These are phyloP conservation scores for Ephialtes manifestator DNA, from an alignment of 2,888 invertebrate species.

Conservation along the genomic window DNA sequence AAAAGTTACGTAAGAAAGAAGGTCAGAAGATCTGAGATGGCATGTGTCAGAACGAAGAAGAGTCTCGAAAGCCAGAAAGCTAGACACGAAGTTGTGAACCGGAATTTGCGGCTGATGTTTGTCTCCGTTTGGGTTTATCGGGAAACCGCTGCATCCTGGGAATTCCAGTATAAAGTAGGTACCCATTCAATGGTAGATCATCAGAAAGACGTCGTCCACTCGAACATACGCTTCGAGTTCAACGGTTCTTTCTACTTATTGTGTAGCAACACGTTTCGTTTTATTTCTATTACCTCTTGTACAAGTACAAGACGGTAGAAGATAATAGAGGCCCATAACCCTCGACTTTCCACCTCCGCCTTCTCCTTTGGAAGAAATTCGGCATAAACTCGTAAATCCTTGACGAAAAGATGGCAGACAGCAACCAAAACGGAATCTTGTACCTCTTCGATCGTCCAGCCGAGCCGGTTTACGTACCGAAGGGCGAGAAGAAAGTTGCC, in stretches of 20 bases:
- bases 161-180: slow-evolving; percentile 65
- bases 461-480: slow-evolving; percentile 93
- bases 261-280: slow-evolving; percentile 3
- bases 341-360: not conserved
- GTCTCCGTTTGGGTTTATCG: slow-evolving; percentile 60
- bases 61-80: not conserved
- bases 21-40: not conserved
- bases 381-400: not conserved
- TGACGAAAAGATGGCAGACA: slow-evolving; percentile 40
- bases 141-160: slow-evolving; percentile 69
- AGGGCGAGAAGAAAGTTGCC: slow-evolving; percentile 89
- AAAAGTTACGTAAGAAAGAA: not conserved
- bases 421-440: slow-evolving; percentile 75
- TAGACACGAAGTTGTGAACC: slow-evolving; percentile 34
- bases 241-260: not conserved
- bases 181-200: slow-evolving; percentile 38
- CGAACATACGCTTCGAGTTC: slow-evolving; percentile 45
- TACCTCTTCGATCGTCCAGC: slow-evolving; percentile 91
- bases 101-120: slow-evolving; percentile 67
- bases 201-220: slow-evolving; percentile 59
- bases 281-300: not conserved
- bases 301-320: not conserved
- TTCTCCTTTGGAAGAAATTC: not conserved
- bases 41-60: not conserved
- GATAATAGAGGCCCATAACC: not conserved